phyloP scores from a whole-genome alignment of 2,888 invertebrate genomes.

The Cataglyphis cursor region DNA sequence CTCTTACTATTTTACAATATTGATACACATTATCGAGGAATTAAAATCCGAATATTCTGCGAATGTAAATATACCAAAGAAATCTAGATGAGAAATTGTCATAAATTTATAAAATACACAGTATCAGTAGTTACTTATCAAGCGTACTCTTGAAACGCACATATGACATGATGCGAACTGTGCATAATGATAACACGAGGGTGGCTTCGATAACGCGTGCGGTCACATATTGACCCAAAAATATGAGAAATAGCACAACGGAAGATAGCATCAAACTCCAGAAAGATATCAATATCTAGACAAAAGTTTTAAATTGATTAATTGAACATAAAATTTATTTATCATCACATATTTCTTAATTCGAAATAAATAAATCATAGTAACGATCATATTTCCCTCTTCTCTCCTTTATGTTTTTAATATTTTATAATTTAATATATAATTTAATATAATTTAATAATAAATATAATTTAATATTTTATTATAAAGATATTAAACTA shows the following conservation, averaged over 20 bases:
- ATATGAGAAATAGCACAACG: conserved; percentile 1
- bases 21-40: background rate
- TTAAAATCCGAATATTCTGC: background rate
- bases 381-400: background rate
- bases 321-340: background rate
- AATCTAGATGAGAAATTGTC: background rate
- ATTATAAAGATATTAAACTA: too few relatives aligned
- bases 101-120: background rate
- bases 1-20: background rate
- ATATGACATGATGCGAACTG: background rate
- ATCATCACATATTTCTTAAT: background rate
- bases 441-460: too few relatives aligned
- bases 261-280: background rate
- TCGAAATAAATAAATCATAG: background rate
- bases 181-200: conserved; percentile 16
- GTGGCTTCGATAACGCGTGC: conserved; percentile 12
- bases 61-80: background rate
- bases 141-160: conserved; percentile 13
- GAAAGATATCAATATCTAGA: background rate
- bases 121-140: conserved; percentile 12
- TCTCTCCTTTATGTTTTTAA: background rate
- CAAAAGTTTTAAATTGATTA: conserved; percentile 8
- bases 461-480: background rate
- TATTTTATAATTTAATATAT: too few relatives aligned
- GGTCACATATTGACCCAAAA: conserved; percentile 14